phyloP scores from a whole-genome alignment of 2,113 vertebrate genomes.

The Anguilla japonica region DNA sequence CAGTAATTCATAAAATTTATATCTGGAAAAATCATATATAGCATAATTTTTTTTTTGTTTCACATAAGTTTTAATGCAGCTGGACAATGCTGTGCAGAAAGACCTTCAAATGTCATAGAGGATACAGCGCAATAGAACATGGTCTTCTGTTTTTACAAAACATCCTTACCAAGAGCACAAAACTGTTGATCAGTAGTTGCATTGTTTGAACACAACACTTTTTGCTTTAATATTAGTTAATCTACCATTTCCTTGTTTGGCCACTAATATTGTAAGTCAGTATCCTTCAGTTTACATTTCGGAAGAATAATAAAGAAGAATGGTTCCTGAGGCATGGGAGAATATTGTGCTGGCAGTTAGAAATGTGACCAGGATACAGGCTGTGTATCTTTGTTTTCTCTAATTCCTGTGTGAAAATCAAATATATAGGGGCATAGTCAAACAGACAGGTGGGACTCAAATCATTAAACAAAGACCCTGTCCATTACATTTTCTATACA shows the following conservation, averaged over 20 bases:
- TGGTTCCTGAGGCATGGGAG: not conserved
- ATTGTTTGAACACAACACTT: no score
- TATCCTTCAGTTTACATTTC: not conserved
- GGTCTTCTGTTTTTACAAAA: no score
- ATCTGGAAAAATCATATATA: no score
- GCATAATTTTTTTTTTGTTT: no score
- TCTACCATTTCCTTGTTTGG: not conserved
- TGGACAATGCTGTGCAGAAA: no score
- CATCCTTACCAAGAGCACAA: no score
- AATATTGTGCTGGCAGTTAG: not conserved
- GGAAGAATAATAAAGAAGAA: not conserved
- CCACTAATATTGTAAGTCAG: not conserved
- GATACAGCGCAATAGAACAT: no score
- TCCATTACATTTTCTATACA: not conserved
- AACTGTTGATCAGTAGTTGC: no score
- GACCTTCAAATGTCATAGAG: no score
- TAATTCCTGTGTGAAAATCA: not conserved
- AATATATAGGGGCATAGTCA: not conserved
- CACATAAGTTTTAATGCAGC: no score
- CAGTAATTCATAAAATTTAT: no score
- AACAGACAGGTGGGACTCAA: not conserved
- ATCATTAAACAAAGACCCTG: not conserved
- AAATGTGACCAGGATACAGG: conserved; percentile 3
- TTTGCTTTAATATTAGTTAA: no score
- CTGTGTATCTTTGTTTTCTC: not conserved